Base-by-base conservation (phyloP, 2,888 invertebrate species). In the Eremobia ochroleuca region DNA sequence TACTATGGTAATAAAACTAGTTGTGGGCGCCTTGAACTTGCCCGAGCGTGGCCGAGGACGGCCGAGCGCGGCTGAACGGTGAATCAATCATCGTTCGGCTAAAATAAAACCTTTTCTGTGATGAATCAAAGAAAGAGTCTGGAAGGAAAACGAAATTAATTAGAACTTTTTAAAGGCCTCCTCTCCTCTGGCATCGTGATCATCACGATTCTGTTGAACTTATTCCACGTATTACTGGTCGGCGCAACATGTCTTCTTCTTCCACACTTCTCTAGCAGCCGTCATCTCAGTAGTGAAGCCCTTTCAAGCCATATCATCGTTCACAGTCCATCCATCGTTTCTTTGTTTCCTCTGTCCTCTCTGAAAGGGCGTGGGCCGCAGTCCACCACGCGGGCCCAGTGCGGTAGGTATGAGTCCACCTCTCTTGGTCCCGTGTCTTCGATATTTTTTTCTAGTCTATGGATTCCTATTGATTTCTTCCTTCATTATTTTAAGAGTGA, bases 21-120 rank as follows among this genome's bases (percentile, higher is more conserved):
- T 81, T 80, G 66, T 46, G 79, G 28, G 28, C 28, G 58, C 71
- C 83, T 85, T 83, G 83, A 83, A 83, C 83, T 83, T 83, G 83
- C 1, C 71, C 81, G 82, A 70, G 61, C 8, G 40, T 43, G 8
- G 8, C 58, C 65, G 85, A 69, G 58, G 46, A 34, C 58, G n/a
- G 34, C 65, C 81, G 81, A 76, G 40, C 25, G 15, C 15, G 52
- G 9, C 21, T 37, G n/a, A 49, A 55, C 37, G 46, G 46, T 64
- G n/a, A n/a, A 58, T 6, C n/a, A 11, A 37, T 31, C 9, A 21
- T 18, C 28, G 59, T 28, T 46, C 13, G 13, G 28, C 4, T 34
- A 25, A 25, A 52, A 3, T 15, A 25, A 46, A 34, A 5, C 9
- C 9, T 4, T 34, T 28, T 52, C 9, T 68, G 25, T 31, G 15